Conservation (phyloP, 2,113 vertebrate genomes). For the Scolopax mira region DNA sequence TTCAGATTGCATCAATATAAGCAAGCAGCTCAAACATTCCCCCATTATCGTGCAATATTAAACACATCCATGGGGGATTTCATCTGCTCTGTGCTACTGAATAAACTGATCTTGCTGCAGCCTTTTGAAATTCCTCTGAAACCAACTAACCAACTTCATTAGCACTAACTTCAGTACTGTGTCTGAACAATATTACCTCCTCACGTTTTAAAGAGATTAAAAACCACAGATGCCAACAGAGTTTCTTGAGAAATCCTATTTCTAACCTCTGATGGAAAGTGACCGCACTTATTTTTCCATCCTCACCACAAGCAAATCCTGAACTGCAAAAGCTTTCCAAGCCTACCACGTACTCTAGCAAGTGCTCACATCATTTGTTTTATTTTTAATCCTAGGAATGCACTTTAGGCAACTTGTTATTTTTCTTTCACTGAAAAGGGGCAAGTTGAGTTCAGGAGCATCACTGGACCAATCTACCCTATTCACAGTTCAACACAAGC, state of each 20-base stretch:
- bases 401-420: neutral
- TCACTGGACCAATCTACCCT: neutral
- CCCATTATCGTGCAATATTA: neutral
- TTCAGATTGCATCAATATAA: neutral
- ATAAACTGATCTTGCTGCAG: neutral
- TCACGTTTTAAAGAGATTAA: neutral
- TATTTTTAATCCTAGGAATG: neutral
- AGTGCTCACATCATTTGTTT: no score
- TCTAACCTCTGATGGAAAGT: neutral
- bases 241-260: neutral
- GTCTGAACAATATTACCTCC: neutral
- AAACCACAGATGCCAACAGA: slow-evolving; percentile 22
- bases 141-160: neutral
- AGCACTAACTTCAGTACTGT: neutral
- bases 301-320: neutral
- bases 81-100: neutral
- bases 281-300: neutral
- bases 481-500: neutral
- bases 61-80: neutral
- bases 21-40: neutral
- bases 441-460: neutral
- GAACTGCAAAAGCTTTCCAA: neutral
- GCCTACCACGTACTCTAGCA: neutral
- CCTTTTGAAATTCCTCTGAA: neutral
- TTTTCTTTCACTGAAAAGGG: neutral